Percentiles rank a stretch among this genome's conserved stretches.
Conservation (phyloP, 1,140 invertebrate species). For the Scaptomyza graminum region DNA sequence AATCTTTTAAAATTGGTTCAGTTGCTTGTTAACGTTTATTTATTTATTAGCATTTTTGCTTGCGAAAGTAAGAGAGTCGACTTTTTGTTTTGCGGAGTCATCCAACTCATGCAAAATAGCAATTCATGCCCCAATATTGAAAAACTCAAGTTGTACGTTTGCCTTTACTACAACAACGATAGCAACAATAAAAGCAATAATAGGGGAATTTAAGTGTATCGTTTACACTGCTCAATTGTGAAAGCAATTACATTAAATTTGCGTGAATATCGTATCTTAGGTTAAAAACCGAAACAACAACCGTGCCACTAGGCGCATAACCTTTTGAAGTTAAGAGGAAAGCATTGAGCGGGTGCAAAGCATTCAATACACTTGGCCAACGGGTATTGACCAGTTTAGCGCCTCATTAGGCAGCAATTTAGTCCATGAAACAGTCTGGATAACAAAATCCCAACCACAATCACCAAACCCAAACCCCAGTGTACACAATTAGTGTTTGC, state of each 20-base stretch:
- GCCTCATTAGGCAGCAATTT: constrained; percentile 62
- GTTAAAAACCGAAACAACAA: constrained; percentile 11
- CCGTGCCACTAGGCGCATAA: constrained; percentile 43
- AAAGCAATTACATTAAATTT: constrained; percentile 69
- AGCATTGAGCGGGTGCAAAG: constrained; percentile 33
- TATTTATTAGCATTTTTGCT: constrained; percentile 7
- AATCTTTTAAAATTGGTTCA: neutral
- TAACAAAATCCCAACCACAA: constrained; percentile 6
- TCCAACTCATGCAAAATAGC: constrained; percentile 17
- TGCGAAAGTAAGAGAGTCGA: neutral
- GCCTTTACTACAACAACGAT: neutral
- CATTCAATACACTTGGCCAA: neutral
- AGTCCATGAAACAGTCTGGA: constrained; percentile 6
- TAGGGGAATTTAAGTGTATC: constrained; percentile 37
- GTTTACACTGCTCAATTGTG: constrained; percentile 66
- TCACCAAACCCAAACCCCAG: neutral
- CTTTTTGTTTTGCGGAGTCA: constrained; percentile 15
- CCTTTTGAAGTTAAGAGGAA: constrained; percentile 39
- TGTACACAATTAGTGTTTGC: neutral
- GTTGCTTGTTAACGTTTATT: neutral
- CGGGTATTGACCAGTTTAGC: constrained; percentile 61
- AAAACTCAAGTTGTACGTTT: neutral
- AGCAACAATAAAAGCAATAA: neutral
- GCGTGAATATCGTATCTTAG: neutral
- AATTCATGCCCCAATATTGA: constrained; percentile 5